Evolutionary conservation across 2,797 vertebrate genomes (phyloP).

Genomic region (Myioborus miniatus): DNA sequence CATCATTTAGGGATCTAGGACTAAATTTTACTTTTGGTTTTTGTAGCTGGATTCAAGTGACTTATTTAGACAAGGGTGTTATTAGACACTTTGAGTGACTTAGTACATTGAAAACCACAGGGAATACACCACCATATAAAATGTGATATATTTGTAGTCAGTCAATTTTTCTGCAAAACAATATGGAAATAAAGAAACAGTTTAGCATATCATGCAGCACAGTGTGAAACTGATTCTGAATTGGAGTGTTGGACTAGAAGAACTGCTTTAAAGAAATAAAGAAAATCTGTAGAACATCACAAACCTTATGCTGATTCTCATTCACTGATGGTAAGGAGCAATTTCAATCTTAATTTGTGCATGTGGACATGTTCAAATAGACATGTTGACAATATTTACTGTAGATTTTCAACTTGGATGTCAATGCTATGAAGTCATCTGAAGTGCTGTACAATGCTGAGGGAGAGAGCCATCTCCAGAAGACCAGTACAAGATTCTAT

Average conservation of each 20-base stretch:
- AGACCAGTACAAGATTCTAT: not conserved
- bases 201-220: not conserved
- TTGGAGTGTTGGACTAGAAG: not conserved
- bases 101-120: not conserved
- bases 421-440: not conserved
- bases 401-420: not conserved
- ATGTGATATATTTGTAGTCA: not conserved
- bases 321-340: not conserved
- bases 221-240: not conserved
- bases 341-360: not conserved
- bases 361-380: not conserved
- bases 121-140: not conserved
- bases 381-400: not conserved
- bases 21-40: not conserved
- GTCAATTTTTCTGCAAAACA: not conserved
- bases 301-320: not conserved
- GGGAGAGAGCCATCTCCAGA: not conserved
- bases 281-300: not conserved
- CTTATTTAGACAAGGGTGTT: not conserved
- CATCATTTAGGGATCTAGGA: not conserved
- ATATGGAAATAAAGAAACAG: not conserved
- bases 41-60: not conserved
- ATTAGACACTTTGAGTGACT: not conserved
- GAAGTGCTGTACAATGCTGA: not conserved
- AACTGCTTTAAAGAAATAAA: not conserved